Percentiles rank a stretch among this genome's conserved stretches.
Evolutionary conservation across 2,888 invertebrate species (phyloP).

Genomic region (Agrochola circellaris): DNA sequence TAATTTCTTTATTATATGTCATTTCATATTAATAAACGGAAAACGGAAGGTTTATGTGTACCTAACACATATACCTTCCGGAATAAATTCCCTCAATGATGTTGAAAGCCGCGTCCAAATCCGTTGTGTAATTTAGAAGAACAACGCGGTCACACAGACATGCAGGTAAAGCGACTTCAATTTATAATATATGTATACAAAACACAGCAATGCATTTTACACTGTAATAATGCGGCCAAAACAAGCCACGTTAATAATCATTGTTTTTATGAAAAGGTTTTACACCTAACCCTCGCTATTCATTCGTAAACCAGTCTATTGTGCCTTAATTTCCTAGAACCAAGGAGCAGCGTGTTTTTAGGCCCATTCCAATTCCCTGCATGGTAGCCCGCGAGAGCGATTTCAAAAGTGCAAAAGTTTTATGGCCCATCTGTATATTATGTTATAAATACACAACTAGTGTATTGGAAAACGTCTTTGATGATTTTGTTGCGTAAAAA

Average conservation of each 20-base stretch:
- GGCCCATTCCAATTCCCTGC: background rate
- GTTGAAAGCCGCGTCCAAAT: no score
- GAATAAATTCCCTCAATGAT: no score
- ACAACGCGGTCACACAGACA: no score
- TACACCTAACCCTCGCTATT: background rate
- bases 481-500: no score
- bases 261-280: background rate
- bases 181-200: no score
- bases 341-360: background rate
- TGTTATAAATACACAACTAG: constrained; percentile 9
- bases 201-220: no score
- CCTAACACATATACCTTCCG: no score
- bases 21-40: no score
- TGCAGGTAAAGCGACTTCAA: no score
- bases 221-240: background rate
- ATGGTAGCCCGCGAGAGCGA: background rate
- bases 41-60: no score
- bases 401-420: background rate
- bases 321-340: background rate
- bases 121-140: no score
- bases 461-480: background rate
- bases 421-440: background rate
- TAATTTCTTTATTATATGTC: no score
- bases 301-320: background rate
- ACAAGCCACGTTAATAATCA: background rate